Base-by-base conservation (phyloP, 2,888 invertebrate species). In the Latheticus oryzae region DNA sequence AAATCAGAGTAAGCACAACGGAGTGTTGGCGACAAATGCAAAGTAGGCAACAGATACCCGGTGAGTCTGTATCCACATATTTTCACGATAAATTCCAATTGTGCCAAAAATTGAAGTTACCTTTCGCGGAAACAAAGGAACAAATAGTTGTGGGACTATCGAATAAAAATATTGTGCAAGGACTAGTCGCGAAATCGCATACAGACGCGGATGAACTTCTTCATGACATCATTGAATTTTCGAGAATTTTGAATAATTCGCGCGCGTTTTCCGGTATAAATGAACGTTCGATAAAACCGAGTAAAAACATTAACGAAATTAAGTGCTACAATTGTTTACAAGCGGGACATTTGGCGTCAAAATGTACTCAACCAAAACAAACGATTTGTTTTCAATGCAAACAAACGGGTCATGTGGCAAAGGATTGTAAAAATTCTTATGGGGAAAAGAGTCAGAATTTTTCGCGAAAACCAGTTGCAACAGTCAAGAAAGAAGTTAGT, bases 321-420 rank as follows among this genome's bases (percentile, higher is more conserved):
- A 30, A 30, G 9, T 30, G 30, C 8, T 30, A 5, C 9, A 30
- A 30, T 8, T 30, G 30, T 30, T 4, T 5, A 4, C n/a, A 8
- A 8, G 4, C 3, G 4, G 30, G 30, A 9, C 30, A 30, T 8
- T 5, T 30, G 7, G 4, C 30, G 4, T 8, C 5, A 4, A 8
- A 30, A 4, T 30, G 30, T 30, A 5, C 30, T 4, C 4, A 30
- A 30, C 30, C 30, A 7, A 11, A 28, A 7, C 11, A 16, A 12
- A 4, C 47, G 11, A 21, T 47, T 16, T 54, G 54, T 23, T 48
- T 17, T 15, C 33, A 8, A 15, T 54, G 54, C 15, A 35, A 33
- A 11, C 1, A 35, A 5, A 26, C 47, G n/a, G 54, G 54, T 8
- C 54, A 54, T 30, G 8, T 35, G 3, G 19, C 45, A 4, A 1